Evolutionary conservation across 2,113 vertebrate species (phyloP), one percentile per base, ranked within the genome.

Genomic region (Copsychus sechellarum): DNA sequence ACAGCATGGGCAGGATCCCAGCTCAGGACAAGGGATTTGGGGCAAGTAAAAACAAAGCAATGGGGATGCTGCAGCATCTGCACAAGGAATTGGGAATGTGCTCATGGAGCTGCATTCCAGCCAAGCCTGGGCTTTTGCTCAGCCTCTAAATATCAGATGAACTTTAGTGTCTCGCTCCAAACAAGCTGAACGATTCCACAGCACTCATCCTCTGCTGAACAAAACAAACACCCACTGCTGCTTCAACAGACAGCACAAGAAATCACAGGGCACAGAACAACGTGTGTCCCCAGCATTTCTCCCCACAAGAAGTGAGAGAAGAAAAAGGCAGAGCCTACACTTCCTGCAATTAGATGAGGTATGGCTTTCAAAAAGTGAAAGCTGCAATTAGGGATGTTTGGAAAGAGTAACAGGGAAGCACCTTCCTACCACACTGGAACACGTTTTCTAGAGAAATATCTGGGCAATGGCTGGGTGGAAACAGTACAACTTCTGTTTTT

Each of bases 311-410:
- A 81, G 34, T 17, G 70, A 54, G 56, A n/a, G 47, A 66, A 94
- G 80, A 86, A 38, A 85, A 81, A 78, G 86, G 50, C 64, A 91
- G 88, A 88, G 76, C 57, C 56, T 33, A n/a, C 62, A 34, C 36
- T 88, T 93, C 87, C 84, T 94, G 88, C 91, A 95, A 88, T 96
- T 94, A 95, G 84, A 73, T 90, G 89, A 97, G 89, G 81, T 86
- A 96, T 25, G 45, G 36, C 54, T 95, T 57, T 93, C 56, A 88
- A 86, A 92, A 95, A 87, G 0, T 78, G 84, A 92, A 90, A 97
- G 93, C 60, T 93, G 6, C 79, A 92, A 95, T 96, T 96, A 97
- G 47, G 48, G 61, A 76, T 81, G 92, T 88, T 96, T 93, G 72
- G 40, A 72, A 78, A 78, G 76, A 92, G 6, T 5, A 92, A 86